Percentiles rank a stretch among this genome's conserved stretches.
These are phyloP conservation scores for Trachelus troglodyta DNA, from an alignment of 2,888 invertebrate species.

Conservation along the genomic window DNA sequence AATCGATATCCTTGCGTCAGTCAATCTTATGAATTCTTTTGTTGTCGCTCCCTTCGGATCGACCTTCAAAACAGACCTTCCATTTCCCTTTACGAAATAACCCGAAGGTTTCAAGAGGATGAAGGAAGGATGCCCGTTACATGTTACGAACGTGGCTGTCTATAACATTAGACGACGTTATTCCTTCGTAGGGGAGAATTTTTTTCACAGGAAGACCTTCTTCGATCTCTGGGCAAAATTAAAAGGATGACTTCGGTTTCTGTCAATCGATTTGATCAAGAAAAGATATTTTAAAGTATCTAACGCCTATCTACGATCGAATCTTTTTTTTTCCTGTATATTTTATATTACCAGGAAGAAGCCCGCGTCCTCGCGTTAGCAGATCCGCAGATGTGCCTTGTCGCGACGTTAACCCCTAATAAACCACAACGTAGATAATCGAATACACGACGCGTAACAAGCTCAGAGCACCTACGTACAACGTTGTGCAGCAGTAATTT, in stretches of 20 bases:
- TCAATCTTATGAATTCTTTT: not conserved
- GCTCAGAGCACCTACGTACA: slow-evolving; percentile 42
- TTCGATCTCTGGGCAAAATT: not conserved
- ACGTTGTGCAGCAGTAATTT: slow-evolving; percentile 55
- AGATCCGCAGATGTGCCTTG: not conserved
- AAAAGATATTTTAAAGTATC: not conserved
- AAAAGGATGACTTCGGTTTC: not conserved
- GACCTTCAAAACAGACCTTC: not conserved
- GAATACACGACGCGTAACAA: slow-evolving; percentile 63
- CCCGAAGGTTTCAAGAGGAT: not conserved
- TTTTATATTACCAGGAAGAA: not conserved
- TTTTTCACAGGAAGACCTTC: not conserved
- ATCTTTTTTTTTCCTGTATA: not conserved
- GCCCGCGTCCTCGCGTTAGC: not conserved
- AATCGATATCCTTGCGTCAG: not conserved
- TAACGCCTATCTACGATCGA: no score
- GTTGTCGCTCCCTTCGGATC: not conserved
- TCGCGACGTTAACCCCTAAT: not conserved
- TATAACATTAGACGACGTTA: no score
- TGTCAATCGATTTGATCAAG: not conserved
- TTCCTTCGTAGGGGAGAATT: not conserved
- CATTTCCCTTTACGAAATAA: not conserved
- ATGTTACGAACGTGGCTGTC: no score
- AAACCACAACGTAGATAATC: slow-evolving; percentile 45
- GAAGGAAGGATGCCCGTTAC: not conserved